Evolutionary conservation across 37 sponge, comb jelly and placozoan genomes (phyloP).

Genomic region (Mnemiopsis leidyi): DNA sequence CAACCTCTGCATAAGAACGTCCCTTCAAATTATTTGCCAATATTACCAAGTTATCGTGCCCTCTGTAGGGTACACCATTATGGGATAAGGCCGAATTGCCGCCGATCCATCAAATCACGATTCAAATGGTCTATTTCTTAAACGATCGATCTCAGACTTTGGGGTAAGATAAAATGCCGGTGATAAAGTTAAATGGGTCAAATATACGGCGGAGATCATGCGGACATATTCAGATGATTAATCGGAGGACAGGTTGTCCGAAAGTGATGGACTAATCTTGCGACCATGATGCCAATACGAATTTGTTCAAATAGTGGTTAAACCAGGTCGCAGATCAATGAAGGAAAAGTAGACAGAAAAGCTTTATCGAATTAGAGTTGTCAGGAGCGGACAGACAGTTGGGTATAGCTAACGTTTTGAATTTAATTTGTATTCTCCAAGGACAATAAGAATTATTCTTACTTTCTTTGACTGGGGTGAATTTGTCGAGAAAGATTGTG

Average conservation of each 20-base stretch:
- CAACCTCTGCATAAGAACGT: neutral
- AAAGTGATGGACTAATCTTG: neutral
- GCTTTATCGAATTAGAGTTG: neutral
- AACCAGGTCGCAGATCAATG: neutral
- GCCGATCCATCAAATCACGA: neutral
- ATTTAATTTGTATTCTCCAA: neutral
- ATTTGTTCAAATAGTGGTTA: neutral
- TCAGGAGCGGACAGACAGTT: neutral
- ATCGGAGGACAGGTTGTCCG: neutral
- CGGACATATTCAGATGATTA: neutral
- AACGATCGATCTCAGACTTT: neutral
- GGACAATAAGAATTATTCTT: neutral
- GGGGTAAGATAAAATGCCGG: neutral
- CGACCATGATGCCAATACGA: neutral
- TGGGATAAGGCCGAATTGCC: neutral
- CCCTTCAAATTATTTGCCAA: neutral
- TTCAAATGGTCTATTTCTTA: neutral
- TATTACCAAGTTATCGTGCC: neutral
- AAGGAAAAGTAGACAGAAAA: neutral
- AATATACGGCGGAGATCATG: neutral
- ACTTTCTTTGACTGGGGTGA: neutral
- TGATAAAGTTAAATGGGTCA: neutral
- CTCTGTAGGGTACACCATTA: neutral
- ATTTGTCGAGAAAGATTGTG: neutral
- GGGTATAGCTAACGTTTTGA: neutral